These are phyloP conservation scores for Drosophila mayaguana DNA, from an alignment of 2,888 invertebrate species.

Conservation along the genomic window DNA sequence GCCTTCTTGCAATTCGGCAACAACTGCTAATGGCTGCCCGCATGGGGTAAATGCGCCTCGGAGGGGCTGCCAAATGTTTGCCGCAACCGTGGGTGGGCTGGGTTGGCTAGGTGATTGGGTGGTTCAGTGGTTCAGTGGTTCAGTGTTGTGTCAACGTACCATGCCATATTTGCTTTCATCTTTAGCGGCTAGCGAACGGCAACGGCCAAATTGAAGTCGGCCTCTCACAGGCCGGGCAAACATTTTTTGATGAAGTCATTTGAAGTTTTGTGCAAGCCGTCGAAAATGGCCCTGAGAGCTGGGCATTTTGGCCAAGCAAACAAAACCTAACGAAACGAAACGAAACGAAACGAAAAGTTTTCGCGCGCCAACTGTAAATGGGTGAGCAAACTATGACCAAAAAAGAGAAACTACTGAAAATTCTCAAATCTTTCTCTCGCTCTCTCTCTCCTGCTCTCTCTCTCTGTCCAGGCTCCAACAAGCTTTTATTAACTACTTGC, in stretches of 20 bases:
- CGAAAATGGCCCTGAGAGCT: slow-evolving; percentile 31
- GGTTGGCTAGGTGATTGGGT: slow-evolving; percentile 1
- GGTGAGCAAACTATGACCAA: slow-evolving; percentile 52
- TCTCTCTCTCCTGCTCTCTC: not conserved
- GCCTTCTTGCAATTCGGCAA: slow-evolving; percentile 40
- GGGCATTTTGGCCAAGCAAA: slow-evolving; percentile 37
- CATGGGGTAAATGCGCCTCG: slow-evolving; percentile 36
- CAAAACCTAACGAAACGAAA: slow-evolving; percentile 48
- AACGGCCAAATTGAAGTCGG: slow-evolving; percentile 45
- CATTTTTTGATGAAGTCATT: slow-evolving; percentile 67
- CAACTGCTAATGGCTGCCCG: slow-evolving; percentile 61
- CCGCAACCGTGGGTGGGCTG: not conserved
- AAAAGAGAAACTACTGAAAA: not conserved
- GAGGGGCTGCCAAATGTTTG: slow-evolving; percentile 14
- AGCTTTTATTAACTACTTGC: slow-evolving; percentile 23
- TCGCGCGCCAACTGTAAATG: slow-evolving; percentile 58
- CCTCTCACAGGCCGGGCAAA: slow-evolving; percentile 13
- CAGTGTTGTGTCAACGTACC: slow-evolving; percentile 48
- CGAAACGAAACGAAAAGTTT: slow-evolving; percentile 52
- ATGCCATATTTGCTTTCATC: slow-evolving; percentile 62
- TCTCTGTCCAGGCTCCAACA: not conserved
- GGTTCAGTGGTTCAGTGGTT: not conserved
- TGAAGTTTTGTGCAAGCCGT: slow-evolving; percentile 70
- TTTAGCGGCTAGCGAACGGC: slow-evolving; percentile 56
- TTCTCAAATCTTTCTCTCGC: slow-evolving; percentile 1